Evolutionary conservation across 2,888 invertebrate genomes (phyloP), one percentile per base, ranked within the genome.

Genomic region (Atrina japonica): DNA sequence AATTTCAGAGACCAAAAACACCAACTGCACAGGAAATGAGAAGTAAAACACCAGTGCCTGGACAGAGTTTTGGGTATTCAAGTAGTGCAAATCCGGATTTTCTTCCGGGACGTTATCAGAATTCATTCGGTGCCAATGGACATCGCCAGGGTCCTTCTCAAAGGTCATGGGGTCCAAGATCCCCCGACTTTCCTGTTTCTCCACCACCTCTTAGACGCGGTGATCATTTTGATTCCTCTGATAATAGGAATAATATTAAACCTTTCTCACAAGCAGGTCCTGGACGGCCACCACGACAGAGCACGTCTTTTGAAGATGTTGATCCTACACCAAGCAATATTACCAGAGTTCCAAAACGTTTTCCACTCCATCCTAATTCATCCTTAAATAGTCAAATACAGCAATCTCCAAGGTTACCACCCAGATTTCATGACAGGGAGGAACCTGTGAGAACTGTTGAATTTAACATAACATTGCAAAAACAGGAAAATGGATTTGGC

Each of bases 401-500:
- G 27, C 77, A 75, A 50, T 82, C 79, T 18, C 83, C 82, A 14
- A 74, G 75, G 23, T 56, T 72, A 55, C 68, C 77, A 70, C 75
- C 82, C 66, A 47, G 80, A 58, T 78, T 80, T 55, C 77, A 76
- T 25, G 76, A 75, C 25, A 75, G 73, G 49, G 82, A 81, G 16
- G 86, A 86, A 29, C 78, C 72, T 9, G 69, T 66, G 0, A 76
- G 76, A 6, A 73, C 75, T 52, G 64, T 94, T 50, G 95, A 95
- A 83, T 94, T 95, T 80, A 91, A 94, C 68, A 95, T 98, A 9
- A 95, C 96, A 0, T 91, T 99, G 61, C 95, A 95, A 56, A 93
- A 97, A n/a, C 96, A 97, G 83, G 95, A 96, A 43, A 95, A 95
- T 66, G 99, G 99, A 1, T 99, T 99, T 92, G 99, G 99, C 9